phyloP scores from a whole-genome alignment of 2,888 invertebrate species.

The Geophilus truncorum region DNA sequence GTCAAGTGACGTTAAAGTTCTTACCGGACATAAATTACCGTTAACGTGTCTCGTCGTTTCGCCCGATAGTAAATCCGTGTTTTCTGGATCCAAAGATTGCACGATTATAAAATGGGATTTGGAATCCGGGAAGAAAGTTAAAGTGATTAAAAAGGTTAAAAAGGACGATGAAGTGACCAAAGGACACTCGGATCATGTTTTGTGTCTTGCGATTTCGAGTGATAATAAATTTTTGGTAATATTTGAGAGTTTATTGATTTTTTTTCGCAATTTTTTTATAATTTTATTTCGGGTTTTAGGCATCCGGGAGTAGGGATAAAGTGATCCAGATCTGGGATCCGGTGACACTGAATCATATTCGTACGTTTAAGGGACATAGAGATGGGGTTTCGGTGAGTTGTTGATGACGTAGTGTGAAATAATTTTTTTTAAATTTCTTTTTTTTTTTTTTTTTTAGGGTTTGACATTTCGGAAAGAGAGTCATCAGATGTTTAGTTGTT shows the following conservation, averaged over 20 bases:
- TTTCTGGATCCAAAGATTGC: conserved; percentile 83
- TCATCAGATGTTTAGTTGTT: conserved; percentile 66
- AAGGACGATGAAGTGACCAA: conserved; percentile 41
- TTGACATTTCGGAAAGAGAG: conserved; percentile 78
- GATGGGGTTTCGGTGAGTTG: conserved; percentile 48
- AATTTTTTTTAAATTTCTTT: conserved; percentile 17
- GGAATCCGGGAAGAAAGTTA: conserved; percentile 44
- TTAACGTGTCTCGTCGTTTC: conserved; percentile 77
- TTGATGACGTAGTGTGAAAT: too few relatives aligned
- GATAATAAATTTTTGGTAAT: conserved; percentile 76
- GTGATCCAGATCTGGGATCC: conserved; percentile 81
- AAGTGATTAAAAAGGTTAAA: conserved; percentile 46
- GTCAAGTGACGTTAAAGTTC: conserved; percentile 46
- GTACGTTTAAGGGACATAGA: conserved; percentile 62
- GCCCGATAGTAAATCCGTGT: conserved; percentile 65
- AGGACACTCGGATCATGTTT: conserved; percentile 51
- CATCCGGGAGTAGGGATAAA: conserved; percentile 62
- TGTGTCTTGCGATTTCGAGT: conserved; percentile 65
- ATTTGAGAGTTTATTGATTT: conserved; percentile 40
- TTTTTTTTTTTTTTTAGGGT: conserved; percentile 50
- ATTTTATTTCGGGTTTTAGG: conserved; percentile 49
- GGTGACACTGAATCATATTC: conserved; percentile 65
- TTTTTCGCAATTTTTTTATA: not conserved
- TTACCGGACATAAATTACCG: conserved; percentile 69
- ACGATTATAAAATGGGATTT: conserved; percentile 69